Conservation (phyloP, 2,113 vertebrate species). For the Arothron firmamentum region DNA sequence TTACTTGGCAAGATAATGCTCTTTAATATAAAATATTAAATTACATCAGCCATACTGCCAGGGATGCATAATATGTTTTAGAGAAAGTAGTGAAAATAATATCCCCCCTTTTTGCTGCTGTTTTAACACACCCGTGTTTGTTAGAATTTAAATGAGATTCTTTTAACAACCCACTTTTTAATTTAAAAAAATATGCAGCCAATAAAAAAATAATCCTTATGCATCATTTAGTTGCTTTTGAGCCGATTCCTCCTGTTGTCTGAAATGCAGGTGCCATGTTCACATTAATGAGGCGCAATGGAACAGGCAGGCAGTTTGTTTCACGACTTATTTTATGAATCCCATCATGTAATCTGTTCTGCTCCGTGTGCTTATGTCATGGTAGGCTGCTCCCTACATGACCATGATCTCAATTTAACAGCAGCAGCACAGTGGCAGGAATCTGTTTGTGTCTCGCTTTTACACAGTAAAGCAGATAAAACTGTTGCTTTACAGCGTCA, state of each 20-base stretch:
- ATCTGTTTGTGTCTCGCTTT: too few species aligned
- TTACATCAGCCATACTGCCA: background rate
- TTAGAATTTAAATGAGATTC: conserved; percentile 19
- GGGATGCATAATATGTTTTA: conserved; percentile 17
- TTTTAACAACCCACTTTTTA: conserved; percentile 19
- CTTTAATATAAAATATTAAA: background rate
- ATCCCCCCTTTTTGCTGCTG: background rate
- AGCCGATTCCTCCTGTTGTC: conserved; percentile 4
- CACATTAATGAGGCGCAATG: conserved; percentile 12
- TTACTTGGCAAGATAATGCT: background rate
- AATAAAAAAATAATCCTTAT: conserved; percentile 11
- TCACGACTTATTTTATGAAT: conserved; percentile 16
- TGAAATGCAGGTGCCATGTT: conserved; percentile 12
- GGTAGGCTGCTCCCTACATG: background rate
- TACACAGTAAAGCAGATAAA: too few species aligned
- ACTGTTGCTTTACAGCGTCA: too few species aligned
- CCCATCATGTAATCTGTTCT: conserved; percentile 1
- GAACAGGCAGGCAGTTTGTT: conserved; percentile 11
- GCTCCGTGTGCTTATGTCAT: conserved; percentile 12
- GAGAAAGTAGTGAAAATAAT: background rate
- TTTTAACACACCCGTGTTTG: conserved; percentile 9
- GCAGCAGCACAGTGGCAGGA: background rate
- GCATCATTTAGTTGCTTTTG: conserved; percentile 10
- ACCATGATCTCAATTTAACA: background rate
- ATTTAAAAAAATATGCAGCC: conserved; percentile 11